phyloP scores from a whole-genome alignment of 2,113 vertebrate genomes.

The Syngnathus typhle region DNA sequence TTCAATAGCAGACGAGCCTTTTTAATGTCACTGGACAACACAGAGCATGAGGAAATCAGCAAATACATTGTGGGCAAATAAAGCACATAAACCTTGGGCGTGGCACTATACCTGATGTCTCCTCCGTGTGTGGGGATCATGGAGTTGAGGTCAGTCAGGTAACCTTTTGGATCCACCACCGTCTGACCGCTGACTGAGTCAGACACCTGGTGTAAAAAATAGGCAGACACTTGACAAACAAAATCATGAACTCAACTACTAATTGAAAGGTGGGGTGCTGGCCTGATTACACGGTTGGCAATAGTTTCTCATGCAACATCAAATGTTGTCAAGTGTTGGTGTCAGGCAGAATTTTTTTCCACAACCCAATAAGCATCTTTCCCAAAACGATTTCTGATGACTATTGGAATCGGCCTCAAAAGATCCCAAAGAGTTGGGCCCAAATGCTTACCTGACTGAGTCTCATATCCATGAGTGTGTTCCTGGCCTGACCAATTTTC shows the following conservation, averaged over 20 bases:
- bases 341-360: no score
- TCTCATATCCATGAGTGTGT: conserved; percentile 98
- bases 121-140: conserved; percentile 98
- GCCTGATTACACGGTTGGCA: no score
- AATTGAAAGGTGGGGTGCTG: no score
- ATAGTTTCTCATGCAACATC: no score
- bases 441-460: conserved; percentile 83
- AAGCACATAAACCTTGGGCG: not conserved
- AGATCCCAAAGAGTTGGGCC: not conserved
- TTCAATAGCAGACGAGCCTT: conserved; percentile 94
- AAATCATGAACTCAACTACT: not conserved
- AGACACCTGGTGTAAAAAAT: conserved; percentile 75
- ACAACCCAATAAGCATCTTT: no score
- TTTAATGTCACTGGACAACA: conserved; percentile 86
- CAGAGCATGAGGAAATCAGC: conserved; percentile 2
- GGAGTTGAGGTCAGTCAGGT: conserved; percentile 94
- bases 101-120: conserved; percentile 84
- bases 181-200: conserved; percentile 98
- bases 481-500: conserved; percentile 97
- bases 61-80: conserved; percentile 2
- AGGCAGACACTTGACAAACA: not conserved
- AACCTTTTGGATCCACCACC: conserved; percentile 96
- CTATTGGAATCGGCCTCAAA: no score
- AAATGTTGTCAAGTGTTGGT: no score
- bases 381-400: no score